These are phyloP conservation scores for Cryptotis parvus DNA, from an alignment of 2,113 vertebrate genomes.

Conservation along the genomic window DNA sequence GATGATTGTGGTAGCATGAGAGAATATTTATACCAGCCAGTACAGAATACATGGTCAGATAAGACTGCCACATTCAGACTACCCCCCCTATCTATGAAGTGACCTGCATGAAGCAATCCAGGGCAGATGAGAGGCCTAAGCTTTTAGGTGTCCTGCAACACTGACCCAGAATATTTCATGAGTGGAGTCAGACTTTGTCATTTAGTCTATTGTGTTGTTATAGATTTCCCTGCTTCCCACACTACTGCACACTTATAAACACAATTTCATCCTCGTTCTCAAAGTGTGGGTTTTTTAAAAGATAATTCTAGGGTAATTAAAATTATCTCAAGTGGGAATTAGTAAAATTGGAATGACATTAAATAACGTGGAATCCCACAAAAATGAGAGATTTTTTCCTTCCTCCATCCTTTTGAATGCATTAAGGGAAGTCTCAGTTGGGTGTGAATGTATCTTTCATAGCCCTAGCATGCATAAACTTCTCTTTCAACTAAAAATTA, in stretches of 20 bases:
- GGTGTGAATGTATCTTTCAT: background rate
- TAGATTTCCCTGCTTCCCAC: background rate
- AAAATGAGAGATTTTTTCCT: constrained; percentile 26
- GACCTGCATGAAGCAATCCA: too few species aligned
- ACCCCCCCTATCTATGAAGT: too few species aligned
- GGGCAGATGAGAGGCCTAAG: too few species aligned
- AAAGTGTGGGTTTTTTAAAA: constrained; percentile 24
- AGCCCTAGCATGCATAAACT: background rate
- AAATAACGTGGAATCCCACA: constrained; percentile 21
- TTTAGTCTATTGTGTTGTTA: background rate
- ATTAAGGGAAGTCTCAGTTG: background rate
- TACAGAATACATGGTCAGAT: too few species aligned
- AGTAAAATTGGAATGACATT: background rate
- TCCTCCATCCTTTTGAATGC: background rate
- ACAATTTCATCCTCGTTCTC: constrained; percentile 21
- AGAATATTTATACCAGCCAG: too few species aligned
- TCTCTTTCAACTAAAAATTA: background rate
- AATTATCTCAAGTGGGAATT: background rate
- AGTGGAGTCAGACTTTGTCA: background rate
- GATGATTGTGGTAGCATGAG: too few species aligned
- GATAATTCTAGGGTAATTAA: background rate
- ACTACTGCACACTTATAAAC: background rate
- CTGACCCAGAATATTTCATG: background rate
- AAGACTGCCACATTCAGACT: too few species aligned
- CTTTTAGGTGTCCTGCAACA: too few species aligned